These are phyloP conservation scores for Brachionus angularis DNA, from an alignment of 1,140 invertebrate species.

Conservation along the genomic window DNA sequence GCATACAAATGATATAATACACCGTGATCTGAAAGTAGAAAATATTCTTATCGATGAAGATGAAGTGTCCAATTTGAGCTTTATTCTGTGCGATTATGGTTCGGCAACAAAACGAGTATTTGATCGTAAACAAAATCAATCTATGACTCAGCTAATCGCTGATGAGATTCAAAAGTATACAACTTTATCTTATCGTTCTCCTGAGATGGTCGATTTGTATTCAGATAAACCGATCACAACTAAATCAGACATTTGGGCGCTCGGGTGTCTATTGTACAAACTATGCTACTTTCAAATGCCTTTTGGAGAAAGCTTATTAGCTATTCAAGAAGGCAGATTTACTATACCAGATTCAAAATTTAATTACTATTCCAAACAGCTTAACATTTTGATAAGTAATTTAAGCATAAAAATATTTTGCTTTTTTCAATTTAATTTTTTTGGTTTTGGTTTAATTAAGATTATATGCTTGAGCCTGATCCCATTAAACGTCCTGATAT, in stretches of 20 bases:
- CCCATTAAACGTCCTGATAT: conserved; percentile 67
- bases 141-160: conserved; percentile 81
- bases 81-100: conserved; percentile 83
- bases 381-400: conserved; percentile 46
- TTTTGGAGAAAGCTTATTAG: conserved; percentile 85
- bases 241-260: conserved; percentile 85
- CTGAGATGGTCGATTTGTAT: conserved; percentile 94
- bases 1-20: conserved; percentile 89
- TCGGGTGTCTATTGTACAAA: conserved; percentile 84
- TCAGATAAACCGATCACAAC: conserved; percentile 79
- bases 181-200: conserved; percentile 82
- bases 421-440: neutral
- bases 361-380: conserved; percentile 61
- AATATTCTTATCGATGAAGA: conserved; percentile 76
- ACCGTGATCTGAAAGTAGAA: conserved; percentile 89
- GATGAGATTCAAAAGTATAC: conserved; percentile 81
- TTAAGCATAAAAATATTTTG: neutral
- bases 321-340: conserved; percentile 85
- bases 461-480: conserved; percentile 38
- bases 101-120: conserved; percentile 70
- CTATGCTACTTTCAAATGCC: conserved; percentile 85
- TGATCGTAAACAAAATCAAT: conserved; percentile 65
- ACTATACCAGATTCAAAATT: conserved; percentile 69
- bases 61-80: conserved; percentile 60
- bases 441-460: neutral